These are phyloP conservation scores for Salvelinus alpinus DNA, from an alignment of 2,113 vertebrate genomes.

Conservation along the genomic window DNA sequence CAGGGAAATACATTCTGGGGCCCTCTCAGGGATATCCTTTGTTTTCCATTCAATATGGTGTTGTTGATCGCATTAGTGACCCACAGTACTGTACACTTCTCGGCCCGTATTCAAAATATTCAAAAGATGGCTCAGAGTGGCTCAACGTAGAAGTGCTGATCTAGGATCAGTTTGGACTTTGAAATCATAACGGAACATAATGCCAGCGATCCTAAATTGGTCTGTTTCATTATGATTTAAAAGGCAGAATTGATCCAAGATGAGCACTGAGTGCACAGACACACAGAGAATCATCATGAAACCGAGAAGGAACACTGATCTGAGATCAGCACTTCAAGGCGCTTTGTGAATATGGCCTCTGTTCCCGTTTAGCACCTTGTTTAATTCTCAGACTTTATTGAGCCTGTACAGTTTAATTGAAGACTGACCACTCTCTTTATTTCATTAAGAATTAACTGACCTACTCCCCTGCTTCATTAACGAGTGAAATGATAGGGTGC, in stretches of 20 bases:
- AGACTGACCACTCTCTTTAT: slow-evolving; percentile 40
- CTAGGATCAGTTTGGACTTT: too few species aligned
- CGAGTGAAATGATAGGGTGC: slow-evolving; percentile 45
- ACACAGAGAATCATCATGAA: too few species aligned
- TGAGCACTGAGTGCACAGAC: too few species aligned
- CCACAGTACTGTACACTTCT: slow-evolving; percentile 19
- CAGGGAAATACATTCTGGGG: background rate
- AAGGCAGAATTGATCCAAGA: background rate
- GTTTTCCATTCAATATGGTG: background rate
- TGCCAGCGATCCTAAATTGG: too few species aligned
- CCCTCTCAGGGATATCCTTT: background rate
- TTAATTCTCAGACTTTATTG: too few species aligned
- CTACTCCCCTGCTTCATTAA: slow-evolving; percentile 65
- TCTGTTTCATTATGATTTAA: background rate
- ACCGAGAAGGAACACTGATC: too few species aligned
- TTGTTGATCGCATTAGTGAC: slow-evolving; percentile 25
- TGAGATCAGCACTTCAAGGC: background rate
- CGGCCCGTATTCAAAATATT: background rate
- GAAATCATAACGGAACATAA: too few species aligned
- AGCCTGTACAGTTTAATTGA: slow-evolving; percentile 37
- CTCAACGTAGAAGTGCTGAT: too few species aligned
- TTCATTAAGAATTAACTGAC: slow-evolving; percentile 58
- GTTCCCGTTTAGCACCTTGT: too few species aligned
- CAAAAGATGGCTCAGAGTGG: too few species aligned
- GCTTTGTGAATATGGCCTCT: too few species aligned